Evolutionary conservation across 2,797 vertebrate genomes (phyloP).

Genomic region (Dipus sagitta): DNA sequence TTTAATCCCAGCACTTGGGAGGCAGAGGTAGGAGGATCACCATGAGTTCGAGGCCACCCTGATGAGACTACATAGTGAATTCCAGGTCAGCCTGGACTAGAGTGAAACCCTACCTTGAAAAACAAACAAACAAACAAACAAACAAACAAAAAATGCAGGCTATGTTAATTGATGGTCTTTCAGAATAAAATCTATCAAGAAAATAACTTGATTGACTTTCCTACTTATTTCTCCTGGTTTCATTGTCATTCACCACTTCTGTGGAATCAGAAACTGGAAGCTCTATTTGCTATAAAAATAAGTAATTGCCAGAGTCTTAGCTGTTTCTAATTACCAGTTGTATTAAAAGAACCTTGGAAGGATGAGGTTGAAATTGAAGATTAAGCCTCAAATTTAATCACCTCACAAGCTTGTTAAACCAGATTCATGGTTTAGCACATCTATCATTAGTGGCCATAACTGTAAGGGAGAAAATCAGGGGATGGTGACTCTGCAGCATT

Average conservation of each 20-base stretch:
- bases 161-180: not conserved
- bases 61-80: too few relatives aligned
- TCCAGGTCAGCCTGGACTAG: too few relatives aligned
- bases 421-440: not conserved
- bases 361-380: not conserved
- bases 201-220: not conserved
- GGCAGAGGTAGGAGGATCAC: too few relatives aligned
- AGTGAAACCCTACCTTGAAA: too few relatives aligned
- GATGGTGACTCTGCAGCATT: not conserved
- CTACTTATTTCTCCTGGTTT: slow-evolving; percentile 34
- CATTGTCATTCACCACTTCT: slow-evolving; percentile 14
- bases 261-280: not conserved
- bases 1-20: too few relatives aligned
- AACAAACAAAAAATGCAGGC: too few relatives aligned
- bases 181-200: slow-evolving; percentile 24
- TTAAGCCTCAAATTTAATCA: slow-evolving; percentile 1
- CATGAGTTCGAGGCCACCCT: too few relatives aligned
- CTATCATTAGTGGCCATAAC: too few relatives aligned
- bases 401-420: not conserved
- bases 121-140: too few relatives aligned
- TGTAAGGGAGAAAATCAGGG: not conserved
- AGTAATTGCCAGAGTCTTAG: not conserved
- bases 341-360: not conserved
- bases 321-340: slow-evolving; percentile 7
- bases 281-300: slow-evolving; percentile 5